Evolutionary conservation across 2,797 vertebrate species (phyloP).

Genomic region (Lagocephalus sceleratus): DNA sequence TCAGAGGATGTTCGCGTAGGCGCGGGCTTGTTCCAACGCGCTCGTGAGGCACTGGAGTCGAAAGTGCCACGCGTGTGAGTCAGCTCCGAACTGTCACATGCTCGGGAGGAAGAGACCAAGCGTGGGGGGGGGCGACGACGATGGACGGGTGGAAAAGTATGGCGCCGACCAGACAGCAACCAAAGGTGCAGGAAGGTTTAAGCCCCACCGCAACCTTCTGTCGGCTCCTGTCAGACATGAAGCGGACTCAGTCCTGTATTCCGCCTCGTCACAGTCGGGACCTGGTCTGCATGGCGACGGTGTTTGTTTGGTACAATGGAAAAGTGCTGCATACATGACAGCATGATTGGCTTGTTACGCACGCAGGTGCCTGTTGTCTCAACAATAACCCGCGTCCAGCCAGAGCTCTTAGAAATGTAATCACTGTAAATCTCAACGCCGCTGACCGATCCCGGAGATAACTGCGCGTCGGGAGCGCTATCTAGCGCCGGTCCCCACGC

Average conservation of each 20-base stretch:
- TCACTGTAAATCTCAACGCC: constrained; percentile 55
- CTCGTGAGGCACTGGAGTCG: not conserved
- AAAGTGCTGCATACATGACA: constrained; percentile 47
- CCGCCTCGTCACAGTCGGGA: not conserved
- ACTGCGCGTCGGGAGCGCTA: constrained; percentile 35
- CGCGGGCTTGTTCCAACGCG: constrained; percentile 25
- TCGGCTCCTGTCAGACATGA: constrained; percentile 1
- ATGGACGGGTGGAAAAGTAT: too few species aligned
- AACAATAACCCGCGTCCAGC: constrained; percentile 38
- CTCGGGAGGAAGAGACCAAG: too few species aligned
- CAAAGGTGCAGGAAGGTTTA: too few species aligned
- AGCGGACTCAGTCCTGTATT: constrained; percentile 1
- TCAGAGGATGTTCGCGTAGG: constrained; percentile 18
- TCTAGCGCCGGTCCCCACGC: constrained; percentile 46
- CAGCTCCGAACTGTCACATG: too few species aligned
- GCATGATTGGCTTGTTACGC: constrained; percentile 57
- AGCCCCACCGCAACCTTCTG: too few species aligned
- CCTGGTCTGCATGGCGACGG: constrained; percentile 47
- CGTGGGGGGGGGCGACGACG: too few species aligned
- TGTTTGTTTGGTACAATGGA: constrained; percentile 59
- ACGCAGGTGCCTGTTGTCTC: constrained; percentile 53
- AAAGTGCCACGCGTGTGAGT: not conserved
- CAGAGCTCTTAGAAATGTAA: constrained; percentile 56
- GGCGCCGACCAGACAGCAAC: too few species aligned
- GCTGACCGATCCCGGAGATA: constrained; percentile 46